phyloP scores from a whole-genome alignment of 2,888 invertebrate species.

The Octonoba sinensis region DNA sequence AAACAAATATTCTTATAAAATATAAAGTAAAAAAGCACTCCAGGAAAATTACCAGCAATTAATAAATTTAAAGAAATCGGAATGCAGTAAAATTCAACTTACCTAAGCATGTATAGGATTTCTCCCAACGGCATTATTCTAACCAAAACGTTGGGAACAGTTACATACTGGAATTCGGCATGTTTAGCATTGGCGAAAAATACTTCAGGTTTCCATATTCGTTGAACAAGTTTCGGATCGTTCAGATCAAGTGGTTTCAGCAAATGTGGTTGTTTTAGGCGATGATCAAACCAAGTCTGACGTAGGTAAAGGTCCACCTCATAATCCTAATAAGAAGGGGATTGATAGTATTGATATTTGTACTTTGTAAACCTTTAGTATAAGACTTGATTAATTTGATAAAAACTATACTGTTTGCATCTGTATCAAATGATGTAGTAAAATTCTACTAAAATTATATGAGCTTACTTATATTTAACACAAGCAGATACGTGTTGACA shows the following conservation, averaged over 20 bases:
- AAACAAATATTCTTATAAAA: no score
- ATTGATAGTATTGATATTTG: slow-evolving; percentile 5
- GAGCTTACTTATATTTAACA: no score
- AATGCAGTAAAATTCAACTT: slow-evolving; percentile 26
- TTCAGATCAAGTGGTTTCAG: slow-evolving; percentile 67
- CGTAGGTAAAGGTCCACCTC: slow-evolving; percentile 66
- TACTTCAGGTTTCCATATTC: slow-evolving; percentile 73
- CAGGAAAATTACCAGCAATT: no score
- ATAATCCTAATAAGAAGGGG: slow-evolving; percentile 61
- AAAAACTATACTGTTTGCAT: no score
- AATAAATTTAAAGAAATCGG: background rate
- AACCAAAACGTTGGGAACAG: slow-evolving; percentile 74
- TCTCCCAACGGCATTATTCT: slow-evolving; percentile 73
- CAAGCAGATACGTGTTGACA: no score
- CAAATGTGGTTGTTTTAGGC: slow-evolving; percentile 66
- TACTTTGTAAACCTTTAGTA: no score
- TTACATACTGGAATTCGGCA: slow-evolving; percentile 74
- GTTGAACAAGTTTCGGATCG: slow-evolving; percentile 72
- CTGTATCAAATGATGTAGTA: no score
- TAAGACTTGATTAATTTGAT: no score
- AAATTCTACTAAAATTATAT: no score
- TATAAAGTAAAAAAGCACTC: no score
- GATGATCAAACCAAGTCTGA: slow-evolving; percentile 66
- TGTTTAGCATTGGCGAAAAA: slow-evolving; percentile 73
- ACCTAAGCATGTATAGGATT: slow-evolving; percentile 74